phyloP scores from a whole-genome alignment of 2,888 invertebrate species.

The Papilio gigon region DNA sequence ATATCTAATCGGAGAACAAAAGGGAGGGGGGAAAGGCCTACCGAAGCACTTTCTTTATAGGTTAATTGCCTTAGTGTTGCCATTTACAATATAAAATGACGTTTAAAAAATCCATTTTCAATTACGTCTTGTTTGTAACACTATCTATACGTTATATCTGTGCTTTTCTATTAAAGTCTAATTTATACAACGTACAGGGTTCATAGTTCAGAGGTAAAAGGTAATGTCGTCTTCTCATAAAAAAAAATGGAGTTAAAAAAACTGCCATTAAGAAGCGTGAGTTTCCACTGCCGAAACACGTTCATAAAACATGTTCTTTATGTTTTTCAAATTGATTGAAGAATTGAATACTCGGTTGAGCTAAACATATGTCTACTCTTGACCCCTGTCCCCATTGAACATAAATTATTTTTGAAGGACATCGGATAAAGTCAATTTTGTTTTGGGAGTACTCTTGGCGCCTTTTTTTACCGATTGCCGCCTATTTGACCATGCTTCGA shows the following conservation, averaged over 20 bases:
- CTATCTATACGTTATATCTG: no score
- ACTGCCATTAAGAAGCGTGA: neutral
- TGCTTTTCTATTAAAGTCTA: neutral
- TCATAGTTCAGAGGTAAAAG: constrained; percentile 16
- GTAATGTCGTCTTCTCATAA: neutral
- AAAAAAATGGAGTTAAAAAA: neutral
- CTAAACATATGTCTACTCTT: no score
- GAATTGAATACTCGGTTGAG: neutral
- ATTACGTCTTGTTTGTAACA: no score
- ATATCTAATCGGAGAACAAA: no score
- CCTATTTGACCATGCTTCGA: no score
- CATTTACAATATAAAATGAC: no score
- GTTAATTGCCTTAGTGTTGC: no score
- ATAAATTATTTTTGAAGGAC: neutral
- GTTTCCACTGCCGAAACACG: neutral
- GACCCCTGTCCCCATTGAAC: no score
- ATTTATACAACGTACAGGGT: neutral
- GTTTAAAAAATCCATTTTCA: no score
- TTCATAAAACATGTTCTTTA: neutral
- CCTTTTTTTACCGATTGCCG: neutral
- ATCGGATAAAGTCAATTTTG: neutral
- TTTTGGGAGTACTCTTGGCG: neutral
- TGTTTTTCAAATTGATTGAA: neutral
- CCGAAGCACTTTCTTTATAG: no score
- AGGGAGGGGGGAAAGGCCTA: no score